A percentile compares a stretch with the other conserved stretches of the same genome.
Evolutionary conservation across 2,113 vertebrate species (phyloP).

Genomic region (Malurus melanocephalus): DNA sequence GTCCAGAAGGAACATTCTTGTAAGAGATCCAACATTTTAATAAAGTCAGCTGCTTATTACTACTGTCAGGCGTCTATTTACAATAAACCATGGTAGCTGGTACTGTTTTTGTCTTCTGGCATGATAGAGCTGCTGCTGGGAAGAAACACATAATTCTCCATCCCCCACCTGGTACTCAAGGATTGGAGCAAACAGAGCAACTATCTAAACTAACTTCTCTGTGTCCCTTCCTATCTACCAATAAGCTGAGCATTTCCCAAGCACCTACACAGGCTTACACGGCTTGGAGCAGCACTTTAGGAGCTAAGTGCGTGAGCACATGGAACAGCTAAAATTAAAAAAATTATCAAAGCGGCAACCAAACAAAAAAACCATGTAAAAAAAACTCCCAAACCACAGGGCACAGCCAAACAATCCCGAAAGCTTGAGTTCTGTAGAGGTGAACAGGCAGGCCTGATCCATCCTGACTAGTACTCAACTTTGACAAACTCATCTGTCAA

Average conservation of each 20-base stretch:
- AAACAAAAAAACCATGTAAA: not conserved
- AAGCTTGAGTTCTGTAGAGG: not conserved
- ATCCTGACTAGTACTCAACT: not conserved
- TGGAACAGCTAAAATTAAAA: not conserved
- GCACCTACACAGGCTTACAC: accelerated
- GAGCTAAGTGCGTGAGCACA: accelerated
- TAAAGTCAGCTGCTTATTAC: not conserved
- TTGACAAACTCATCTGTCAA: not conserved
- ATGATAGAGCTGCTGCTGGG: not conserved
- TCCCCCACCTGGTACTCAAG: not conserved
- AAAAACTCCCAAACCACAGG: not conserved
- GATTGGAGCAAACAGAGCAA: not conserved
- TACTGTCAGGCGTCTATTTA: not conserved
- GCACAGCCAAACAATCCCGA: not conserved
- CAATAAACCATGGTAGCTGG: not conserved
- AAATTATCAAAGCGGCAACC: not conserved
- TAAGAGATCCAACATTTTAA: not conserved
- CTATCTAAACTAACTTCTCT: not conserved
- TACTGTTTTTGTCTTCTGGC: not conserved
- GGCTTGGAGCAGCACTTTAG: not conserved
- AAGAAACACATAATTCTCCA: not conserved
- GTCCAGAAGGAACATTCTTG: not conserved
- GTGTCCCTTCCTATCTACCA: accelerated
- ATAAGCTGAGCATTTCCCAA: not conserved
- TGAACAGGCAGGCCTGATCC: not conserved